Conservation (phyloP, 1,140 invertebrate species). For the Bemisia tabaci region DNA sequence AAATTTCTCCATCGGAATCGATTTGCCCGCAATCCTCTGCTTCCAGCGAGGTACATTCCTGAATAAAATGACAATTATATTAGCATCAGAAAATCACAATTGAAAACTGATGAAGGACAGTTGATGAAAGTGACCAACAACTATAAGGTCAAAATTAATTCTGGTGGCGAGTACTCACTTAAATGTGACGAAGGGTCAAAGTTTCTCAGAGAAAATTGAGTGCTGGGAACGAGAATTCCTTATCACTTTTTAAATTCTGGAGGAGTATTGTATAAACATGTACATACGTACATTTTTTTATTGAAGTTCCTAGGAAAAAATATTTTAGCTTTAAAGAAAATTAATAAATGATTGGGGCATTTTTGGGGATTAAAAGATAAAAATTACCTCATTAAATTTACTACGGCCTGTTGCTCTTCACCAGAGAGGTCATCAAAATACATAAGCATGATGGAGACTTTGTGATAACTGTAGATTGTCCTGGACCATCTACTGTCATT, state of each 20-base stretch:
- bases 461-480: conserved; percentile 81
- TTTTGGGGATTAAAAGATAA: background rate
- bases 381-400: conserved; percentile 44
- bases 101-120: background rate
- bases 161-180: no score
- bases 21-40: conserved; percentile 88
- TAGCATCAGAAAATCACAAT: conserved; percentile 7
- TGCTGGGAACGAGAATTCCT: no score
- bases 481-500: conserved; percentile 80
- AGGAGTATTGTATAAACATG: no score
- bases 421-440: conserved; percentile 37
- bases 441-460: conserved; percentile 68
- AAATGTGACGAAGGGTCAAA: no score
- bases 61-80: conserved; percentile 23
- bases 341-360: no score
- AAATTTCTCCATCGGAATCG: conserved; percentile 93
- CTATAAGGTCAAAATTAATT: background rate
- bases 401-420: conserved; percentile 35
- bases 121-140: background rate
- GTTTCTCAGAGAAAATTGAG: no score
- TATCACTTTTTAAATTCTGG: no score
- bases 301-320: no score
- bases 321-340: no score
- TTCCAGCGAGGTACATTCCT: conserved; percentile 68
- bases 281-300: no score